These are phyloP conservation scores for Heliopora coerulea DNA, from an alignment of 92 coral and sea anemone genomes.

Conservation along the genomic window DNA sequence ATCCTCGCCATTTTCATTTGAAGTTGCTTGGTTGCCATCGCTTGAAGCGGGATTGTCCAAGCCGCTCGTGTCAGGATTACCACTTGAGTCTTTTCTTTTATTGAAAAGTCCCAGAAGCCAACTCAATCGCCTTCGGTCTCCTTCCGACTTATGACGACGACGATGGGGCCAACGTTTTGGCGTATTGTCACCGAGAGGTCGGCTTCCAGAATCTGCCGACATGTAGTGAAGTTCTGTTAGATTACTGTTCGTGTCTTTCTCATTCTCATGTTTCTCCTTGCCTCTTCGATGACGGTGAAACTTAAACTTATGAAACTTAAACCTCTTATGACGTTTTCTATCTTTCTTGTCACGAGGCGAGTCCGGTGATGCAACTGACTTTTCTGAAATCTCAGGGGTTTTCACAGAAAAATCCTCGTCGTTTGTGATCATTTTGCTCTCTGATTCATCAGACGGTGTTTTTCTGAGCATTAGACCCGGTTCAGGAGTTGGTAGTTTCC, in stretches of 20 bases:
- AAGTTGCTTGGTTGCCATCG: background rate
- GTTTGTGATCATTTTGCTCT: background rate
- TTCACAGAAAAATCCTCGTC: background rate
- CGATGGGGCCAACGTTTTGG: conserved; percentile 18
- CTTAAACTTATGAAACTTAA: conserved; percentile 24
- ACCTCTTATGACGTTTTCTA: background rate
- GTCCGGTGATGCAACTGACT: background rate
- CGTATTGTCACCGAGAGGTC: conserved; percentile 32
- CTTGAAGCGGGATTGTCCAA: background rate
- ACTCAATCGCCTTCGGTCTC: conserved; percentile 15
- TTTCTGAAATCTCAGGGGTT: background rate
- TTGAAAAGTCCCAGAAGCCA: conserved; percentile 32
- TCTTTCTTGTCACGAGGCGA: conserved; percentile 10
- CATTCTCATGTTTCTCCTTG: background rate
- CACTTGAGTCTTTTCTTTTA: background rate
- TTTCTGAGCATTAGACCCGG: conserved; percentile 11
- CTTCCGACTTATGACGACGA: conserved; percentile 15
- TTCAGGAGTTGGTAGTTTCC: conserved; percentile 21
- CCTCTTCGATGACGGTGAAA: conserved; percentile 22
- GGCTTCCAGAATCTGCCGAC: conserved; percentile 35
- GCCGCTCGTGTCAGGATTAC: background rate
- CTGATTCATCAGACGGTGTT: conserved; percentile 3
- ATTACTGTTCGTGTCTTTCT: conserved; percentile 6
- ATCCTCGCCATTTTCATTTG: background rate
- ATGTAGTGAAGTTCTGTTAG: background rate